Percentiles rank a stretch among this genome's conserved stretches.
phyloP scores from a whole-genome alignment of 2,113 vertebrate genomes.

The Neolamprologus brichardi region DNA sequence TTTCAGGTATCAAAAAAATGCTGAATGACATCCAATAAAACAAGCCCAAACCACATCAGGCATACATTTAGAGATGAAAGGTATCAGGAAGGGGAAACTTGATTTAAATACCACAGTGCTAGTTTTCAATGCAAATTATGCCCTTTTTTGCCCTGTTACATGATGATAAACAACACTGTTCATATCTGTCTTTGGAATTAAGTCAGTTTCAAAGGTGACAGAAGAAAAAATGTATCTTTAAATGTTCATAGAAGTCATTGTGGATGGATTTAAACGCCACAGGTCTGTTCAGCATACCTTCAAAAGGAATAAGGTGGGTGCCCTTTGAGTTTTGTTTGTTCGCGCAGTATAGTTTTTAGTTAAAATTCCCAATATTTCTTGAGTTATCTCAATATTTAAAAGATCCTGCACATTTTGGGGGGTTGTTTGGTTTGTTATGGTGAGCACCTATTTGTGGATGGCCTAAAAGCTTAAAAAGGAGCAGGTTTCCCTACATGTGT shows the following conservation, averaged over 20 bases:
- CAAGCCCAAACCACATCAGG: neutral
- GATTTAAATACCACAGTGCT: neutral
- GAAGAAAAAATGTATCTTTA: neutral
- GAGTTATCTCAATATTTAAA: neutral
- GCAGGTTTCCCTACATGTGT: neutral
- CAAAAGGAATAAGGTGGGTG: neutral
- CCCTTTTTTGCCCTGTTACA: neutral
- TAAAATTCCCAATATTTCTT: neutral
- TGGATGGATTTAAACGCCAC: neutral
- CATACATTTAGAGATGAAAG: neutral
- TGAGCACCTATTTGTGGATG: neutral
- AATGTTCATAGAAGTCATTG: neutral
- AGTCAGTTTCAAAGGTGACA: neutral
- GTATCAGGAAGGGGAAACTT: neutral
- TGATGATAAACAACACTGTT: neutral
- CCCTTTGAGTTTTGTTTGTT: neutral
- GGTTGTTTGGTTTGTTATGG: neutral
- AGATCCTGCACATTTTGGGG: neutral
- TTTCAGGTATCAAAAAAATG: neutral
- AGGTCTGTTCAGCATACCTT: neutral
- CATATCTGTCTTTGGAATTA: neutral
- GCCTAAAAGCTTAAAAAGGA: neutral
- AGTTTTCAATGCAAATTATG: neutral
- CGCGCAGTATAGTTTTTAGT: rapidly evolving
- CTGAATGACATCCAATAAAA: neutral